Percentiles rank a stretch among this genome's conserved stretches.
Evolutionary conservation across 2,113 vertebrate species (phyloP).

Genomic region (Mohoua ochrocephala): DNA sequence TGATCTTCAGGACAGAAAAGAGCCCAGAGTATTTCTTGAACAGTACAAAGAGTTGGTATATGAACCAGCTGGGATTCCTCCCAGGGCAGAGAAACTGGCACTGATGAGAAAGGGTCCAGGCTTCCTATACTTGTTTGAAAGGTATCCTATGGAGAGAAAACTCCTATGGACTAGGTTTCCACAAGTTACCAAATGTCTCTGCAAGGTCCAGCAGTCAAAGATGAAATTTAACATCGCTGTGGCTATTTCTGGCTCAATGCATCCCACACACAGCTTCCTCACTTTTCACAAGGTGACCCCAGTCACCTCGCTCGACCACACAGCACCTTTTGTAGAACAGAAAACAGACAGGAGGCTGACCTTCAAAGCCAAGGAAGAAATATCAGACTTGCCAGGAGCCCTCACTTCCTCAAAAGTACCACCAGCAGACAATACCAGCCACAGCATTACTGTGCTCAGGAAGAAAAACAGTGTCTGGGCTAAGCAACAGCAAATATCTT

Average conservation of each 20-base stretch:
- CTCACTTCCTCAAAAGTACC: background rate
- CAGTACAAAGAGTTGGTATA: background rate
- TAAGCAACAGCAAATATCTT: background rate
- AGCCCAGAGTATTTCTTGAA: background rate
- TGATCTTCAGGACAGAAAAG: background rate
- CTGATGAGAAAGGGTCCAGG: background rate
- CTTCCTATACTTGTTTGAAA: background rate
- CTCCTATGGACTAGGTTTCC: fast-evolving
- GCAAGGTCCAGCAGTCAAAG: background rate
- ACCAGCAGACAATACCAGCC: background rate
- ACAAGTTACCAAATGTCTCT: background rate
- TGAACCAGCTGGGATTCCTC: background rate
- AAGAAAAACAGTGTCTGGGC: background rate
- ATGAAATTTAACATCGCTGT: background rate
- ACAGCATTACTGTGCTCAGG: background rate
- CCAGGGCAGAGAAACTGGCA: background rate
- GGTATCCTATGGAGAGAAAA: background rate
- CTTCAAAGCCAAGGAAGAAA: background rate
- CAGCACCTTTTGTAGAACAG: background rate
- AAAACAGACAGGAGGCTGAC: background rate
- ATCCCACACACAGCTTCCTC: background rate
- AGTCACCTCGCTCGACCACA: fast-evolving
- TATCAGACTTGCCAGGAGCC: background rate
- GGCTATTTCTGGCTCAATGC: background rate
- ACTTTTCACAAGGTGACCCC: background rate